Percentiles rank a stretch among this genome's conserved stretches.
These are phyloP conservation scores for Gambusia affinis DNA, from an alignment of 2,113 vertebrate species.

Conservation along the genomic window DNA sequence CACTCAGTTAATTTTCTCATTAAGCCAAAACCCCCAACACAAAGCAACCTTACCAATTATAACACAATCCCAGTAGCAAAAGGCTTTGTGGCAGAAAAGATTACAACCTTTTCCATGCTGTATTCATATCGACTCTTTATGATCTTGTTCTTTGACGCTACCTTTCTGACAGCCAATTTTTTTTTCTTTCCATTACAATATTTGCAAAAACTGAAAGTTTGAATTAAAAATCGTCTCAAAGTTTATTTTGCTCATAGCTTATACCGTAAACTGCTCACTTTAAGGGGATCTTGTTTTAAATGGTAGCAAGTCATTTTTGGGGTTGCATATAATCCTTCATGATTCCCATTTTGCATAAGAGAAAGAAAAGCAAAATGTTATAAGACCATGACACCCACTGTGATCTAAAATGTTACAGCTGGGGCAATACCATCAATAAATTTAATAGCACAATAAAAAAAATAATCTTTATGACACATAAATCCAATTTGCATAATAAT, in stretches of 20 bases:
- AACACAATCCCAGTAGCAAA: constrained; percentile 47
- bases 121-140: constrained; percentile 37
- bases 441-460: no score
- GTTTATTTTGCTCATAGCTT: neutral
- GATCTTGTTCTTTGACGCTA: constrained; percentile 24
- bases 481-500: no score
- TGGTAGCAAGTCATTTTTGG: no score
- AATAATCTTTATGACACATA: no score
- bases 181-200: neutral
- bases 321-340: no score
- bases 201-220: constrained; percentile 6
- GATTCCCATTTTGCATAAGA: no score
- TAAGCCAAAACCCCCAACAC: constrained; percentile 59
- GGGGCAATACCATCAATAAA: no score
- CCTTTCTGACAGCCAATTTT: neutral
- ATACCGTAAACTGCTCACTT: neutral
- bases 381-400: no score
- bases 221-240: neutral
- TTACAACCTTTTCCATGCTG: constrained; percentile 50
- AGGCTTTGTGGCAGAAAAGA: constrained; percentile 47
- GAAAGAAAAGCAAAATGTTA: no score
- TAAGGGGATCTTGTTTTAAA: no score
- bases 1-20: constrained; percentile 68
- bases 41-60: constrained; percentile 65
- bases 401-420: no score